Evolutionary conservation across 2,797 vertebrate genomes (phyloP).

Genomic region (Eremophila alpestris): DNA sequence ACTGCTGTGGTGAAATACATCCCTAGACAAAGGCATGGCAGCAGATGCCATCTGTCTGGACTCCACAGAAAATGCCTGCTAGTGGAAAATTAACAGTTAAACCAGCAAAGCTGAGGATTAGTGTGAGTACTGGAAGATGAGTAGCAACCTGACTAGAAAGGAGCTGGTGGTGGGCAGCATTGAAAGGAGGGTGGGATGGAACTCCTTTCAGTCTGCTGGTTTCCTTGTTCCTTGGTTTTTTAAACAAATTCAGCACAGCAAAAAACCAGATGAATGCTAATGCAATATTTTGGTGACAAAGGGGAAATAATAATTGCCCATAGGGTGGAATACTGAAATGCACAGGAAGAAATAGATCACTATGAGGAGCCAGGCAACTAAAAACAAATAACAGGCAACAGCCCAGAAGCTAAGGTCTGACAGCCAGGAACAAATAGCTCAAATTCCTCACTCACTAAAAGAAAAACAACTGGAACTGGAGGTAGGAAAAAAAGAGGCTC

Average conservation of each 20-base stretch:
- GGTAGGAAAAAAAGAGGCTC: background rate
- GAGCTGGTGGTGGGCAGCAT: background rate
- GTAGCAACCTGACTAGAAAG: background rate
- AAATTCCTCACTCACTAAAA: background rate
- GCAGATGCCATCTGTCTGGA: background rate
- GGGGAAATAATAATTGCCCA: background rate
- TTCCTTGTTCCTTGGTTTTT: background rate
- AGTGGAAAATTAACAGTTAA: slow-evolving; percentile 22
- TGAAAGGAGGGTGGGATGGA: background rate
- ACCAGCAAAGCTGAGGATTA: slow-evolving; percentile 26
- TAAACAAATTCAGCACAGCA: background rate
- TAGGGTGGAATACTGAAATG: slow-evolving; percentile 4
- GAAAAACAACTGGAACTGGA: background rate
- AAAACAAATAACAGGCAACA: slow-evolving; percentile 39
- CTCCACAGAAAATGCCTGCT: background rate
- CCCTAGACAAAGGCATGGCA: background rate
- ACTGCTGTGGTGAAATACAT: background rate
- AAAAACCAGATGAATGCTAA: background rate
- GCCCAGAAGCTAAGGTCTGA: slow-evolving; percentile 26
- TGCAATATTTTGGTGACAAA: background rate
- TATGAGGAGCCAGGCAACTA: slow-evolving; percentile 30
- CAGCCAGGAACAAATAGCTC: slow-evolving; percentile 26
- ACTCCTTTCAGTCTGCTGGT: background rate
- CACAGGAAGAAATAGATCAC: background rate
- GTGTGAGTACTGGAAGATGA: background rate